These are phyloP conservation scores for Oryzias celebensis DNA, from an alignment of 2,113 vertebrate species.

Conservation along the genomic window DNA sequence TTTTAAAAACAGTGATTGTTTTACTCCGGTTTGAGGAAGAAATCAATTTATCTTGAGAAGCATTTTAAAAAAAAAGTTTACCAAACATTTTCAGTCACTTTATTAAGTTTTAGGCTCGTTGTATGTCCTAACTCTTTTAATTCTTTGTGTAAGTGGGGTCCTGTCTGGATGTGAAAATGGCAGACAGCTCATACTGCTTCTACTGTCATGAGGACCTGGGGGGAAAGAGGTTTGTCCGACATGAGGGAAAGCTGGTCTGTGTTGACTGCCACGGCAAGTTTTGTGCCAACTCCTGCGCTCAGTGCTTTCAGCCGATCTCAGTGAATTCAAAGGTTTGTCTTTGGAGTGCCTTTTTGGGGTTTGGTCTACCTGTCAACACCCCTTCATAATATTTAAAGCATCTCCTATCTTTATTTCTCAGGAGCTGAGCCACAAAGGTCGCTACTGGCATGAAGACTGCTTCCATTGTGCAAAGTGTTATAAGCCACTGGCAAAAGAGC, in stretches of 20 bases:
- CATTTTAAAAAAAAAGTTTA: neutral
- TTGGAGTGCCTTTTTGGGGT: neutral
- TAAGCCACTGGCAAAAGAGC: constrained; percentile 89
- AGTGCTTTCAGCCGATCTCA: constrained; percentile 90
- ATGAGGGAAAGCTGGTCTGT: constrained; percentile 88
- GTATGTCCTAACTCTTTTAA: neutral
- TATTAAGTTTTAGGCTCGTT: too few relatives aligned
- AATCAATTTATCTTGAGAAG: neutral
- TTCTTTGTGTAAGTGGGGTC: constrained; percentile 35
- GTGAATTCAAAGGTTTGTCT: constrained; percentile 84
- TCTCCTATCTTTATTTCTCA: constrained; percentile 47
- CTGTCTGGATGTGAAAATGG: constrained; percentile 80
- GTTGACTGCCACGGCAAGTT: constrained; percentile 94
- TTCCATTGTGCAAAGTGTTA: constrained; percentile 92
- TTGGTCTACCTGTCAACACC: neutral
- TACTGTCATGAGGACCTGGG: constrained; percentile 89
- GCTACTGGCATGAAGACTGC: constrained; percentile 91
- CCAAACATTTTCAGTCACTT: neutral
- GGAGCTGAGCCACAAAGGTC: constrained; percentile 93
- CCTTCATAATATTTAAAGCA: neutral
- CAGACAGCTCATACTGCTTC: constrained; percentile 86
- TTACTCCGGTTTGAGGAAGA: constrained; percentile 15
- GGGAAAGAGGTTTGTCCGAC: constrained; percentile 90
- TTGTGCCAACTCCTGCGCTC: constrained; percentile 89
- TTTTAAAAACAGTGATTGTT: constrained; percentile 28